A percentile compares a stretch with the other conserved stretches of the same genome.
phyloP scores from a whole-genome alignment of 1,140 invertebrate genomes.

The Orius laevigatus region DNA sequence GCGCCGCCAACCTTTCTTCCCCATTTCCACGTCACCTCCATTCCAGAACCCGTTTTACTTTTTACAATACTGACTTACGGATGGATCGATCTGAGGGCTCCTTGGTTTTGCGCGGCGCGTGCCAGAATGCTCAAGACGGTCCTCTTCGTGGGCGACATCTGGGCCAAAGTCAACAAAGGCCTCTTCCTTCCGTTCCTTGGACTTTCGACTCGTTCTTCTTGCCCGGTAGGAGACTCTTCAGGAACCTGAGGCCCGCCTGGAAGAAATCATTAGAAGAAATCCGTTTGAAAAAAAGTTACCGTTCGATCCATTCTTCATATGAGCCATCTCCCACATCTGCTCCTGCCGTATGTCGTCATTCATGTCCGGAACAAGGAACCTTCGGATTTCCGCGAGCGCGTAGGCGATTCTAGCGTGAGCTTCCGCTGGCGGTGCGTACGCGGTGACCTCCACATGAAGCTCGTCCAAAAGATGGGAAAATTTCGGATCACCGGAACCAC shows the following conservation, averaged over 20 bases:
- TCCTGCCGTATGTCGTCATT: conserved; percentile 74
- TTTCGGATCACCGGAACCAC: conserved; percentile 67
- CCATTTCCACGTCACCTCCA: background rate
- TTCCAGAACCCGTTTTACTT: background rate
- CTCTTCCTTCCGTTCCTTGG: conserved; percentile 47
- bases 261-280: background rate
- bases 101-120: conserved; percentile 50
- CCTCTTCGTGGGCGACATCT: conserved; percentile 58
- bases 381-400: conserved; percentile 60
- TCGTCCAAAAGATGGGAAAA: conserved; percentile 79
- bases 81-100: conserved; percentile 28
- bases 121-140: conserved; percentile 61
- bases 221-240: conserved; percentile 1
- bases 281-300: background rate
- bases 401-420: conserved; percentile 76
- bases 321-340: conserved; percentile 62
- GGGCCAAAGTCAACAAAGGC: conserved; percentile 44
- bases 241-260: conserved; percentile 4
- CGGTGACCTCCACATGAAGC: conserved; percentile 78
- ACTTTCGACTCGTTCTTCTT: background rate
- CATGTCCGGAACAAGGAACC: conserved; percentile 59
- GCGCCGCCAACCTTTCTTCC: background rate
- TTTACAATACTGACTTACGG: conserved; percentile 3
- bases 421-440: conserved; percentile 66
- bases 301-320: conserved; percentile 22